A percentile compares a stretch with the other conserved stretches of the same genome.
Conservation (phyloP, 1,140 invertebrate species). For the Drosophila persimilis region DNA sequence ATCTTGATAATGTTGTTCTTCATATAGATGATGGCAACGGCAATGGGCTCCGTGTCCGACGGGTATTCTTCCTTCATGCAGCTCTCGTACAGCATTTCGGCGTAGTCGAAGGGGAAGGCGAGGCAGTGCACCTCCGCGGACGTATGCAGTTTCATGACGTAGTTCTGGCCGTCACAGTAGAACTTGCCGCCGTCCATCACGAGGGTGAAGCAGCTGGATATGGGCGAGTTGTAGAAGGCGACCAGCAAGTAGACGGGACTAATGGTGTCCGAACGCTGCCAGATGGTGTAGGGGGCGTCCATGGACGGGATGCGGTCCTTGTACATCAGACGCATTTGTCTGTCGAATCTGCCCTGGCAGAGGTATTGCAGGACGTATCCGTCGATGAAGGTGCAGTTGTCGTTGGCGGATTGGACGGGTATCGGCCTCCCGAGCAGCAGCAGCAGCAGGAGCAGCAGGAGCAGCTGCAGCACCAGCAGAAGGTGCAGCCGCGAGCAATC, state of each 20-base stretch:
- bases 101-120: slow-evolving; percentile 55
- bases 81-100: slow-evolving; percentile 32
- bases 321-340: slow-evolving; percentile 27
- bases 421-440: slow-evolving; percentile 20
- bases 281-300: slow-evolving; percentile 55
- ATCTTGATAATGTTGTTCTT: slow-evolving; percentile 14
- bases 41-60: slow-evolving; percentile 1
- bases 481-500: slow-evolving; percentile 38
- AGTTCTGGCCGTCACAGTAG: slow-evolving; percentile 58
- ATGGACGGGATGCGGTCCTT: slow-evolving; percentile 60
- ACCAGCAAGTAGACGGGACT: slow-evolving; percentile 43
- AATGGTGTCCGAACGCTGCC: slow-evolving; percentile 50
- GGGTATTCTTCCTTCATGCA: slow-evolving; percentile 12
- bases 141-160: slow-evolving; percentile 5
- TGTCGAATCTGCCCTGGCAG: slow-evolving; percentile 50
- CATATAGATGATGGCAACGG: slow-evolving; percentile 37
- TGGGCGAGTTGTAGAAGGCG: slow-evolving; percentile 58
- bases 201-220: slow-evolving; percentile 51
- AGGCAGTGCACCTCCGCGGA: slow-evolving; percentile 40
- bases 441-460: slow-evolving; percentile 28
- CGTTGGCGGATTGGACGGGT: background rate
- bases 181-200: slow-evolving; percentile 37
- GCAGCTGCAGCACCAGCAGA: slow-evolving; percentile 26
- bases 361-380: slow-evolving; percentile 54
- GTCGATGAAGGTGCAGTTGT: slow-evolving; percentile 58